phyloP scores from a whole-genome alignment of 2,113 vertebrate species.

The Notarius quadriscutis region DNA sequence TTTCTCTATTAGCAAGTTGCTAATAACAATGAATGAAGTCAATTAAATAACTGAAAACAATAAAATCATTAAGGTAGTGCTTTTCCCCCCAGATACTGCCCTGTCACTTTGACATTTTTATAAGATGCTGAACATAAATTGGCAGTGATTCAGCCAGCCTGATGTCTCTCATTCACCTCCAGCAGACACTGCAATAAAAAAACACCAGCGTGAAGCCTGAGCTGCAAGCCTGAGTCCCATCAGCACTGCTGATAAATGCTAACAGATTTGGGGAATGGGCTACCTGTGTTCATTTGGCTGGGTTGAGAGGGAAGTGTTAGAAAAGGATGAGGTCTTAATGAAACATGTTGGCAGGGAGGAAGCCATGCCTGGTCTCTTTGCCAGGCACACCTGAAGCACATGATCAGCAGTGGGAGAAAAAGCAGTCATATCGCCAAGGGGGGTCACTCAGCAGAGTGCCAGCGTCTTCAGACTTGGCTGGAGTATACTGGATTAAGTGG shows the following conservation, averaged over 20 bases:
- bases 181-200: slow-evolving; percentile 58
- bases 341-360: slow-evolving; percentile 60
- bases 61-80: not conserved
- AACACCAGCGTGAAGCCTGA: slow-evolving; percentile 48
- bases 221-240: not conserved
- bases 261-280: slow-evolving; percentile 22
- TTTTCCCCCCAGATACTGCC: not conserved
- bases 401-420: slow-evolving; percentile 62
- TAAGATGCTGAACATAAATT: slow-evolving; percentile 42
- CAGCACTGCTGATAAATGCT: slow-evolving; percentile 54
- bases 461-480: slow-evolving; percentile 39
- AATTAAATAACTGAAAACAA: not conserved
- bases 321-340: slow-evolving; percentile 63
- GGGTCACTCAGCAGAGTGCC: slow-evolving; percentile 60
- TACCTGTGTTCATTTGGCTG: slow-evolving; percentile 23
- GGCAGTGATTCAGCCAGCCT: slow-evolving; percentile 57
- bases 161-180: slow-evolving; percentile 54
- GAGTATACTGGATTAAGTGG: slow-evolving; percentile 62
- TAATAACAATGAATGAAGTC: not conserved
- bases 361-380: slow-evolving; percentile 61
- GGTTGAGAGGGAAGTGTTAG: slow-evolving; percentile 60
- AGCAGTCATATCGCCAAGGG: slow-evolving; percentile 62
- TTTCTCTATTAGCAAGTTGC: not conserved
- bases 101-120: slow-evolving; percentile 34
- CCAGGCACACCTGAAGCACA: slow-evolving; percentile 66